A percentile compares a stretch with the other conserved stretches of the same genome.
Conservation (phyloP, 1,140 invertebrate genomes). For the Diabrotica undecimpunctata region DNA sequence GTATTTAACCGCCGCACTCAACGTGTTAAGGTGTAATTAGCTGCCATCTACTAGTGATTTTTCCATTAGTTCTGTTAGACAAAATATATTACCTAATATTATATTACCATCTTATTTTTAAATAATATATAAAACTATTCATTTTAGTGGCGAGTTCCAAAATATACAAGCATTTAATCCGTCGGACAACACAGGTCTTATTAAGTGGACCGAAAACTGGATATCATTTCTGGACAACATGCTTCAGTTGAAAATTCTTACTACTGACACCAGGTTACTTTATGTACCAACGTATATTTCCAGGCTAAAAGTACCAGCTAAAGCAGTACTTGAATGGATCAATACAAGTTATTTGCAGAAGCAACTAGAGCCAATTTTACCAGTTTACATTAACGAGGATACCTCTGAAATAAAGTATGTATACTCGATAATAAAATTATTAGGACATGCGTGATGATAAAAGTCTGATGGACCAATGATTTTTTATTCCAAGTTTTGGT, state of each 20-base stretch:
- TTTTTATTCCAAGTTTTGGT: too few relatives aligned
- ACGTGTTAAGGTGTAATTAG: too few relatives aligned
- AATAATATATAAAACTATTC: too few relatives aligned
- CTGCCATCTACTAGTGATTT: too few relatives aligned
- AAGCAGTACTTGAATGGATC: slow-evolving; percentile 57
- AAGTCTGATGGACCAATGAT: too few relatives aligned
- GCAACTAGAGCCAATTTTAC: slow-evolving; percentile 9
- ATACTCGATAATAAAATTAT: too few relatives aligned
- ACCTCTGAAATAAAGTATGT: slow-evolving; percentile 21
- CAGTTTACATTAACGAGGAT: slow-evolving; percentile 10
- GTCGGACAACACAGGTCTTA: slow-evolving; percentile 51
- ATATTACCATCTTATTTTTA: too few relatives aligned
- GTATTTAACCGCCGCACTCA: too few relatives aligned
- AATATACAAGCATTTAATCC: slow-evolving; percentile 44
- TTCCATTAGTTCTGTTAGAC: too few relatives aligned
- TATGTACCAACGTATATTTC: slow-evolving; percentile 82
- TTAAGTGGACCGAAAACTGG: slow-evolving; percentile 79
- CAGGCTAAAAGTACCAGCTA: slow-evolving; percentile 73
- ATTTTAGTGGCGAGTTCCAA: slow-evolving; percentile 61
- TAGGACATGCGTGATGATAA: too few relatives aligned
- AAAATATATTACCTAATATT: too few relatives aligned
- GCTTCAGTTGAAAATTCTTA: slow-evolving; percentile 81
- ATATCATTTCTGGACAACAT: slow-evolving; percentile 90
- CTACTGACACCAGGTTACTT: slow-evolving; percentile 66
- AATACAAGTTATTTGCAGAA: slow-evolving; percentile 6